phyloP scores from a whole-genome alignment of 2,888 invertebrate species.

The Parnassius orleans region DNA sequence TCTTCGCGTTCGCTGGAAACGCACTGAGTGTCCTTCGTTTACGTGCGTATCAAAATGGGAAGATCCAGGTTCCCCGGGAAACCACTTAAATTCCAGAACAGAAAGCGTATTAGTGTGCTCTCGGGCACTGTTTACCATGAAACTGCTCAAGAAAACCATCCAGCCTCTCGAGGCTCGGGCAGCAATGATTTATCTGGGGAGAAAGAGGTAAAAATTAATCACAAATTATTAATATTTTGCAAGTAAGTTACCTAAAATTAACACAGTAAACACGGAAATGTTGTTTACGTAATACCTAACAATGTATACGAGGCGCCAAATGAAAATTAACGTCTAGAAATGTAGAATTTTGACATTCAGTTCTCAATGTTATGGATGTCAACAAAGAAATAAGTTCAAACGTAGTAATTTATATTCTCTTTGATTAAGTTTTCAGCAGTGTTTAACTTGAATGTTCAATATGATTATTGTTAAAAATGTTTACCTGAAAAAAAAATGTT shows the following conservation, averaged over 20 bases:
- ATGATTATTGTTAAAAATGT: too few relatives aligned
- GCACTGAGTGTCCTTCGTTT: constrained; percentile 80
- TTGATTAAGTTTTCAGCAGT: too few relatives aligned
- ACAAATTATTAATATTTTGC: constrained; percentile 39
- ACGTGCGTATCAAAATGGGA: constrained; percentile 84
- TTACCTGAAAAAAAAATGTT: too few relatives aligned
- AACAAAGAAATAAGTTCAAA: constrained; percentile 46
- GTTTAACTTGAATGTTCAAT: too few relatives aligned
- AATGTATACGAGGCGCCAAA: constrained; percentile 53
- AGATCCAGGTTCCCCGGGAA: constrained; percentile 93
- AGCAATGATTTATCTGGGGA: constrained; percentile 73
- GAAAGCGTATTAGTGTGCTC: constrained; percentile 91
- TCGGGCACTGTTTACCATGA: constrained; percentile 81
- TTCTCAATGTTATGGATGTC: constrained; percentile 50
- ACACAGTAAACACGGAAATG: constrained; percentile 49
- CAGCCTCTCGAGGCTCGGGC: constrained; percentile 69
- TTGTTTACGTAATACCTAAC: constrained; percentile 75
- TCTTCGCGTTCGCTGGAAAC: constrained; percentile 72
- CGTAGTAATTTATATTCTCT: too few relatives aligned
- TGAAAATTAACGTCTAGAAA: constrained; percentile 37
- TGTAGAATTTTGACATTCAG: constrained; percentile 60
- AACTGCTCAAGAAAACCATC: constrained; percentile 67
- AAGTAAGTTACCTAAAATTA: constrained; percentile 45
- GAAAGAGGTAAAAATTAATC: constrained; percentile 70
- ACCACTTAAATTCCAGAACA: constrained; percentile 92